phyloP scores from a whole-genome alignment of 2,797 vertebrate species.

The Microchirus variegatus region DNA sequence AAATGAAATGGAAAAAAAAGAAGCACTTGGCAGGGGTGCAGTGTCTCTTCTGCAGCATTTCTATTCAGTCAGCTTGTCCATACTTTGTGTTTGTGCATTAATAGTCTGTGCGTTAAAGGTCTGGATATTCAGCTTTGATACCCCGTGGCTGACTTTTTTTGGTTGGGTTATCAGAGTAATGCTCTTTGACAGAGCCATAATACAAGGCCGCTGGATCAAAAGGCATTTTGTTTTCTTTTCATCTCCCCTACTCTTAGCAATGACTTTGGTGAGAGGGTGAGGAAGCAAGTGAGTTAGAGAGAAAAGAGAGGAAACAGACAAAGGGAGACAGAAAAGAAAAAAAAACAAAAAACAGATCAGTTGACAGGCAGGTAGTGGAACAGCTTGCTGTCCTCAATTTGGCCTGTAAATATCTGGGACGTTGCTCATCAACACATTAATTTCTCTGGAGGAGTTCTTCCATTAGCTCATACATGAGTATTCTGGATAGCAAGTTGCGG shows the following conservation, averaged over 20 bases:
- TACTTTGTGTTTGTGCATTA: slow-evolving; percentile 45
- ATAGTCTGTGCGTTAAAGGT: slow-evolving; percentile 47
- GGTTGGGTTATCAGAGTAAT: slow-evolving; percentile 69
- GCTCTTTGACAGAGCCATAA: slow-evolving; percentile 68
- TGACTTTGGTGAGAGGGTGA: slow-evolving; percentile 31
- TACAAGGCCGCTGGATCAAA: slow-evolving; percentile 66
- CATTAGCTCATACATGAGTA: slow-evolving; percentile 64
- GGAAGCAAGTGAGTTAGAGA: slow-evolving; percentile 1
- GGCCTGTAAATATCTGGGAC: slow-evolving; percentile 61
- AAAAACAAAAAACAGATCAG: slow-evolving; percentile 35
- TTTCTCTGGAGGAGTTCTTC: slow-evolving; percentile 53
- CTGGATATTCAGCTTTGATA: slow-evolving; percentile 51
- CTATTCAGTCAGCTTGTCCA: slow-evolving; percentile 17
- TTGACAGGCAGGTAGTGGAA: slow-evolving; percentile 59
- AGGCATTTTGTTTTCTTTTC: slow-evolving; percentile 74
- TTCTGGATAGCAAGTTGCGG: slow-evolving; percentile 37
- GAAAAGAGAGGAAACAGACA: slow-evolving; percentile 1
- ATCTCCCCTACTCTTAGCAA: slow-evolving; percentile 54
- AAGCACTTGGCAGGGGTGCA: slow-evolving; percentile 38
- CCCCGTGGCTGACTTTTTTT: slow-evolving; percentile 30
- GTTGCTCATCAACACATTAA: slow-evolving; percentile 56
- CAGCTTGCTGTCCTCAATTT: slow-evolving; percentile 39
- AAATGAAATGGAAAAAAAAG: slow-evolving; percentile 46
- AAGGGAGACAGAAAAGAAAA: slow-evolving; percentile 4
- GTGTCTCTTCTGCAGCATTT: slow-evolving; percentile 19